phyloP scores from a whole-genome alignment of 1,140 invertebrate genomes.

The Drosophila grimshawi region DNA sequence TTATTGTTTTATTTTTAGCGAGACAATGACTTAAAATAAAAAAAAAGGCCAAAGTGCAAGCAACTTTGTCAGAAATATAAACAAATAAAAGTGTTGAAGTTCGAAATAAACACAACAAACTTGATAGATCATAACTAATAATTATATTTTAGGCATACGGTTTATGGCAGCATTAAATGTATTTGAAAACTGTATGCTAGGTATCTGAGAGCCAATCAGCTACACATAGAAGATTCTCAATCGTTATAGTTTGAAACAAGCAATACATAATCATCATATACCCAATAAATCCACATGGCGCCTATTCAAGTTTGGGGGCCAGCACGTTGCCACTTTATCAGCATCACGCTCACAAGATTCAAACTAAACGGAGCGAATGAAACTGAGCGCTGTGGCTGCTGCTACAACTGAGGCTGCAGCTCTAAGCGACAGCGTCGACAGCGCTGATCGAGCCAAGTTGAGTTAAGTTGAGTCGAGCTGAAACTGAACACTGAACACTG shows the following conservation, averaged over 20 bases:
- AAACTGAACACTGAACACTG: constrained; percentile 11
- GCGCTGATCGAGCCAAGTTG: constrained; percentile 34
- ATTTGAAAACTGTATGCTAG: not conserved
- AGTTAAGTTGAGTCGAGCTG: constrained; percentile 30
- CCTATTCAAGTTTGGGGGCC: constrained; percentile 62
- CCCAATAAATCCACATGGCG: constrained; percentile 53
- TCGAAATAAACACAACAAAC: not conserved
- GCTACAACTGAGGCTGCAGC: not conserved
- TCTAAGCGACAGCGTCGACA: constrained; percentile 15
- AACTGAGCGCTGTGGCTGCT: constrained; percentile 27
- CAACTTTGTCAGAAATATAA: constrained; percentile 40
- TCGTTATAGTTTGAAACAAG: constrained; percentile 1
- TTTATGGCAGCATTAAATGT: no score
- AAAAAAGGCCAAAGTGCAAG: constrained; percentile 66
- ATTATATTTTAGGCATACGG: no score
- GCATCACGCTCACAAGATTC: constrained; percentile 79
- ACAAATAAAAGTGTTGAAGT: constrained; percentile 1
- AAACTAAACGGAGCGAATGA: constrained; percentile 39
- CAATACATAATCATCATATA: constrained; percentile 15
- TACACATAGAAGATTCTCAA: not conserved
- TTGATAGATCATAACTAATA: no score
- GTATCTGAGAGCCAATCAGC: not conserved
- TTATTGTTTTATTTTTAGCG: constrained; percentile 37
- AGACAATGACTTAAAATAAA: constrained; percentile 7
- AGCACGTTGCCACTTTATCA: constrained; percentile 76